Evolutionary conservation across 2,797 vertebrate species (phyloP), one percentile per base, ranked within the genome.

Genomic region (Apogon talboti): DNA sequence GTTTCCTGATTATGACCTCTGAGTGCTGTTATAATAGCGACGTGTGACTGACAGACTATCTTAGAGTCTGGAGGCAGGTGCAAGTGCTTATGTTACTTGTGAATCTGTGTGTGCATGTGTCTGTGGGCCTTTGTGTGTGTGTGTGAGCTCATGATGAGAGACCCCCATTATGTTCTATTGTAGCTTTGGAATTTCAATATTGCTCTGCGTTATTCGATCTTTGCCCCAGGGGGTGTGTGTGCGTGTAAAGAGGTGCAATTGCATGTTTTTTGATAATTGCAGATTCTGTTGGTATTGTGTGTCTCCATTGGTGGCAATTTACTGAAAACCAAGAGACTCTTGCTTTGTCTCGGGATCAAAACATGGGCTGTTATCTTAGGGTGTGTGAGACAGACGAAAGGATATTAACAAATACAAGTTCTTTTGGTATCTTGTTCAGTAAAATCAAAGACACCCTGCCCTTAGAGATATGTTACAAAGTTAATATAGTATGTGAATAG

Each of bases 131-230:
- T 10, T 54, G 46, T 48, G 53, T 30, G 12, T 54, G 46, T 48
- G 53, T 57, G 41, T 38, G 61, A 50, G 21, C 44, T 66, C 51
- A 63, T 69, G 52, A 78, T 40, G 60, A 61, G 46, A 44, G 64
- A 68, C 42, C 42, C 72, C 24, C 75, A 70, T 66, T 66, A 71
- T 35, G 37, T 70, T 74, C 60, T 75, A 60, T 82, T 87, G 82
- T 81, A 67, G 62, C 71, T 80, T 50, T 71, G 84, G 84, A 90
- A 86, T 88, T 81, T 79, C 71, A 83, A 62, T 89, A 79, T 88
- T 74, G 66, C 76, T 49, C 7, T 48, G 42, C 77, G 88, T 77
- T 63, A 90, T 76, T 60, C 69, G 83, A 89, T 67, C 76, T 76
- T 76, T 69, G 56, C 58, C 68, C 66, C 21, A 9, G 55, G 49